Evolutionary conservation across 2,113 vertebrate genomes (phyloP), one percentile per base, ranked within the genome.

Genomic region (Alethe castanea): DNA sequence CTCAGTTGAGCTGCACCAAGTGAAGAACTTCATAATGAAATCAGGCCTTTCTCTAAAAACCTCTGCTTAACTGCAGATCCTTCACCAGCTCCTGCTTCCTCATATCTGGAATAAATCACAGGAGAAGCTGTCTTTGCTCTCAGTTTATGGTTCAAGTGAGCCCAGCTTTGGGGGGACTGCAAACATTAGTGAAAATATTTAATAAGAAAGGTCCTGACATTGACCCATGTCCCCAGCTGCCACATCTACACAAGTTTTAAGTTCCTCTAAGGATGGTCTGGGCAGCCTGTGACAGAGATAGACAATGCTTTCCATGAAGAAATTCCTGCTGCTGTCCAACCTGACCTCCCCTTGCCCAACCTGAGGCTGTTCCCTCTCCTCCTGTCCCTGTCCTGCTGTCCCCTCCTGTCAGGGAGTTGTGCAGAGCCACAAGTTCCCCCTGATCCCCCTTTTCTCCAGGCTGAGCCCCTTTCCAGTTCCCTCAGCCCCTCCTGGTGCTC

Each of bases 311-410:
- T 52, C 83, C 38, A 44, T 53, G 38, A 1, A 38, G 47, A 45
- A 86, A 78, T 69, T 45, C 28, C 8, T 53, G 3, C 45, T n/a
- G 9, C 0, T 64, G 3, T 38, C 57, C 57, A 47, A 0, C 11
- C 57, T 53, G 33, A 36, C 15, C 24, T 11, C 4, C 8, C 54
- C 44, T 59, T 44, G 35, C 23, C 0, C 44, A 42, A 19, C 44
- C 4, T 14, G 44, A 50, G 35, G 53, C 35, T 0, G 1, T 60
- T 70, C 19, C 16, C 19, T 60, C 31, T 52, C 38, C 6, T 44
- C 45, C 65, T 70, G 54, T 52, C 19, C 45, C 54, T 35, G 44
- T 59, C 56, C 33, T 0, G 14, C 48, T 72, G 33, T 24, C 33
- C 57, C 57, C 48, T 62, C 26, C 67, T 64, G 57, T 2, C 80